These are phyloP conservation scores for Agonopterix subpropinquella DNA, from an alignment of 2,888 invertebrate genomes.

Conservation along the genomic window DNA sequence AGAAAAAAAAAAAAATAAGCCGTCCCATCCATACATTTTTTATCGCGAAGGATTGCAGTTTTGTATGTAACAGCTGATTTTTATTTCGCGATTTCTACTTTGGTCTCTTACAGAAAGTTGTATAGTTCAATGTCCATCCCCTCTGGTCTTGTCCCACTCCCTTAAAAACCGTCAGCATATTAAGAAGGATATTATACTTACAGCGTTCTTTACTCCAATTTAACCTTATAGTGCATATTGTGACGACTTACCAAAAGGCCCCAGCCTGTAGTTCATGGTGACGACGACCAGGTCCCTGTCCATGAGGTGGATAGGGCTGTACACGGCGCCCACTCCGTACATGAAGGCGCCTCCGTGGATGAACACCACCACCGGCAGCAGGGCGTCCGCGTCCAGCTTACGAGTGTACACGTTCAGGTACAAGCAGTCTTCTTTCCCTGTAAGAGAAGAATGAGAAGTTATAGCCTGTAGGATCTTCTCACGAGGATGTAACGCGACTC, in stretches of 20 bases:
- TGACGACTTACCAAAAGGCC: conserved; percentile 66
- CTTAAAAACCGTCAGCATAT: no score
- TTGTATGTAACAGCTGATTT: no score
- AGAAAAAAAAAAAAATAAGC: no score
- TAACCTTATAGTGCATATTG: background rate
- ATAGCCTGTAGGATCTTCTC: background rate
- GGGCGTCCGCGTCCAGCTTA: conserved; percentile 22
- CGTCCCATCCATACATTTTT: no score
- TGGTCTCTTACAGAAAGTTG: no score
- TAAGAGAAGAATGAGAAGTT: background rate
- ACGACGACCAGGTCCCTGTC: conserved; percentile 75
- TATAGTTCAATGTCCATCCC: no score
- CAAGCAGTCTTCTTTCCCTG: conserved; percentile 71
- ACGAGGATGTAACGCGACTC: no score
- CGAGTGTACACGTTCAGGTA: conserved; percentile 75
- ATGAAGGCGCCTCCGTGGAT: conserved; percentile 79
- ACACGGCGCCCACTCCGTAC: conserved; percentile 65
- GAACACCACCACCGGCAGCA: conserved; percentile 70
- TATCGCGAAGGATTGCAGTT: no score
- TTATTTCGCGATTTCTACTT: no score
- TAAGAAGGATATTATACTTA: no score
- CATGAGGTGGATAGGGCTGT: conserved; percentile 73
- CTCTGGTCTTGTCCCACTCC: no score
- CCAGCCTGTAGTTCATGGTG: conserved; percentile 78
- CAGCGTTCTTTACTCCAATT: no score